Base-by-base conservation (phyloP, 2,113 vertebrate species). In the Malurus alboscapulatus region DNA sequence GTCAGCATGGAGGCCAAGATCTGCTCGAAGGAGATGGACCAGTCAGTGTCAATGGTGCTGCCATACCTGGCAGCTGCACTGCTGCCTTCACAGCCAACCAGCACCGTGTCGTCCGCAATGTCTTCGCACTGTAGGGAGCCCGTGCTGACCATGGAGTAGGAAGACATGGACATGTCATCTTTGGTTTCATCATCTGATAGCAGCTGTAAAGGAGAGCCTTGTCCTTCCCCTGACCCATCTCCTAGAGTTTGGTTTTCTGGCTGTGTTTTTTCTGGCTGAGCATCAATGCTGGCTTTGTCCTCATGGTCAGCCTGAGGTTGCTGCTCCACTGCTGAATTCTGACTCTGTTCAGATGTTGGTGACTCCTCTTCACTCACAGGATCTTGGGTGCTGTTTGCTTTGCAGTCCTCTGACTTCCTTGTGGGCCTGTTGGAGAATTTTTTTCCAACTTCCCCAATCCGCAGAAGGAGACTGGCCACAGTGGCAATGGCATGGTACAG, bases 21-120 rank as follows among this genome's bases (percentile, higher is more conserved):
- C 98, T 99, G 99, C 97, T 99, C 99, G 1, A 99, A 99, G 84
- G 98, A 98, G 95, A 99, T 99, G 17, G 99, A 98, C 99, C 99
- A 99, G 95, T 99, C 99, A 0, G 95, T 96, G 82, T 99, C 99
- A 27, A 98, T 97, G 5, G 96, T 84, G 57, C 98, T 98, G 53
- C 98, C 98, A 2, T 92, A 94, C 58, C 97, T 98, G 71, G 97
- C 91, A 9, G 69, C 50, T 26, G 96, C 95, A 38, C 97, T 88
- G 22, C 76, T 59, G 69, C 97, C 97, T 24, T 97, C 98, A 8
- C 97, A 97, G 4, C 98, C 98, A 4, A 99, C 98, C 92, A 99
- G 97, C 74, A 98, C 99, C 0, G 98, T 98, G 96, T 99, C 99
- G 0, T 99, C 99, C 0, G 98, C 96, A 45, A 99, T 98, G 95